Conservation (phyloP, 2,888 invertebrate genomes). For the Parascotia fuliginaria region DNA sequence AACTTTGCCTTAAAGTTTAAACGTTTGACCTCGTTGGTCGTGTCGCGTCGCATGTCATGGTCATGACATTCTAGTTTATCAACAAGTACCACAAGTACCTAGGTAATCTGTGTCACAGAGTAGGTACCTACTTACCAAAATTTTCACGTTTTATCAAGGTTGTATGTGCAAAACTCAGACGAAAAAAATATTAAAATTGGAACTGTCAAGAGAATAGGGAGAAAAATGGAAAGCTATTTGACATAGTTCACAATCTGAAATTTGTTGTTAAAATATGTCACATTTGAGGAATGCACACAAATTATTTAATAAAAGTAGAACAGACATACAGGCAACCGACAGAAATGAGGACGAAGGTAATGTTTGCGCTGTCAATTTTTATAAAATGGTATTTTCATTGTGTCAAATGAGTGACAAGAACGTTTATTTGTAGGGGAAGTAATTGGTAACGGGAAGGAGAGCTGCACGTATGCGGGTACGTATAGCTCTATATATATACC, state of each 20-base stretch:
- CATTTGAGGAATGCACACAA: conserved; percentile 76
- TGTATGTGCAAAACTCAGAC: conserved; percentile 15
- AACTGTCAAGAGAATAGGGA: conserved; percentile 68
- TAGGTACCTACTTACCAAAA: too few relatives aligned
- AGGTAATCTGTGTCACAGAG: too few relatives aligned
- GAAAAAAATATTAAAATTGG: conserved; percentile 63
- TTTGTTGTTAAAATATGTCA: conserved; percentile 84
- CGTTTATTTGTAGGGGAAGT: conserved; percentile 65
- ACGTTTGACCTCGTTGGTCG: too few relatives aligned
- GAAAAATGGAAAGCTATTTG: conserved; percentile 79
- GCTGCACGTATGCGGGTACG: conserved; percentile 75
- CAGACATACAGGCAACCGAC: conserved; percentile 56
- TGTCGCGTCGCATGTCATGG: too few relatives aligned
- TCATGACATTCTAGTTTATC: too few relatives aligned
- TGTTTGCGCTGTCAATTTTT: conserved; percentile 1
- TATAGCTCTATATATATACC: conserved; percentile 12
- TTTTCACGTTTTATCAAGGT: too few relatives aligned
- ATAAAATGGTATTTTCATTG: conserved; percentile 7
- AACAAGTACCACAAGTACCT: too few relatives aligned
- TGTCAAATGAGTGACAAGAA: conserved; percentile 20
- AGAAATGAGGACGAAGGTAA: conserved; percentile 70
- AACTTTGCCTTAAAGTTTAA: too few relatives aligned
- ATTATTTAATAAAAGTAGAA: conserved; percentile 71
- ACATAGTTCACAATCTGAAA: conserved; percentile 80
- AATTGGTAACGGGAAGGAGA: conserved; percentile 62